A percentile compares a stretch with the other conserved stretches of the same genome.
phyloP scores from a whole-genome alignment of 2,888 invertebrate species.

The Dendrolimus houi region DNA sequence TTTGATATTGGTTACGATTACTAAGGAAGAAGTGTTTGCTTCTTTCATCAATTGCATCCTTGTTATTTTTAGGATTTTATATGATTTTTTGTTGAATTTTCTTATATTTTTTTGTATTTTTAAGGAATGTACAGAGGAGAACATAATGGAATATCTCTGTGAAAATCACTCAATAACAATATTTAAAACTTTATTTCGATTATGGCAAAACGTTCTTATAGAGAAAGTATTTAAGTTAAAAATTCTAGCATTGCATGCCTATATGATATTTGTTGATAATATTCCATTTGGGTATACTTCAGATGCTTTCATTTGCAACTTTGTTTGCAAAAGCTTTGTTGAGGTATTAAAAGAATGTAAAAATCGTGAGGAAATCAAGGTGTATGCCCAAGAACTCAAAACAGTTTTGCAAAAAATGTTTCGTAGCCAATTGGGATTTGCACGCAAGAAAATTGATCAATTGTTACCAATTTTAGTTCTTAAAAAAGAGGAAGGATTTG shows the following conservation, averaged over 20 bases:
- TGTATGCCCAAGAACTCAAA: conserved; percentile 55
- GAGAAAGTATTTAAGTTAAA: conserved; percentile 68
- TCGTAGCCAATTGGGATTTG: conserved; percentile 44
- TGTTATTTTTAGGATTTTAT: too few relatives aligned
- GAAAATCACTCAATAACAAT: conserved; percentile 63
- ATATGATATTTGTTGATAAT: conserved; percentile 65
- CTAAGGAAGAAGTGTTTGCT: too few relatives aligned
- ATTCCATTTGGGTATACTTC: conserved; percentile 53
- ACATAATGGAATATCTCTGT: conserved; percentile 52
- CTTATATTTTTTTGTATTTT: conserved; percentile 7
- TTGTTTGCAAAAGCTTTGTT: conserved; percentile 69
- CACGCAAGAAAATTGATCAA: conserved; percentile 61
- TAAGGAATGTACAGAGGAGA: conserved; percentile 46
- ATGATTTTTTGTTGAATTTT: too few relatives aligned
- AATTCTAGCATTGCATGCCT: conserved; percentile 73
- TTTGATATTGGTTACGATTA: too few relatives aligned
- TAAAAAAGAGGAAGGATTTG: conserved; percentile 41
- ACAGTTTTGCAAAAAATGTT: conserved; percentile 54
- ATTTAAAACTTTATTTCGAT: conserved; percentile 67
- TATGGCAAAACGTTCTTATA: conserved; percentile 64
- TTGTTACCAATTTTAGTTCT: conserved; percentile 72
- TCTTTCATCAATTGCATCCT: too few relatives aligned
- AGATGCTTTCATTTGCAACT: conserved; percentile 74
- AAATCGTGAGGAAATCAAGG: conserved; percentile 31
- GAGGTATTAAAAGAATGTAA: conserved; percentile 61